Conservation (phyloP, 2,797 vertebrate species). For the Clarias pachynema region DNA sequence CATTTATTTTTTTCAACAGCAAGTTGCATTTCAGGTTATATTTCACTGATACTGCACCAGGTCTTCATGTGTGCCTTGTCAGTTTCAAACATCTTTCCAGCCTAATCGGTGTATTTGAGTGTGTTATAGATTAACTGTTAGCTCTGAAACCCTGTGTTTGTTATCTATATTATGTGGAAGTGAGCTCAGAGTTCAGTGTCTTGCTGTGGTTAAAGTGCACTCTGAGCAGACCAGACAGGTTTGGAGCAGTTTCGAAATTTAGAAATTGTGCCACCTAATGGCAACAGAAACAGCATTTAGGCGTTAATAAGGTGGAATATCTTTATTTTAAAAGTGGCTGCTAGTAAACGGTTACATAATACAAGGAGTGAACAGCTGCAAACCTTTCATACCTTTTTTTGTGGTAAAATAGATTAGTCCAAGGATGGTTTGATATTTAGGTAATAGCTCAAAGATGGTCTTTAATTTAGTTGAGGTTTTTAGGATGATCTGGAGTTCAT, state of each 20-base stretch:
- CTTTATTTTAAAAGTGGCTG: not conserved
- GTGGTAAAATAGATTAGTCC: not conserved
- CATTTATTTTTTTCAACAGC: not conserved
- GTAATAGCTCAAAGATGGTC: not conserved
- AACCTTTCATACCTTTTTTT: not conserved
- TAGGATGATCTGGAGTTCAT: not conserved
- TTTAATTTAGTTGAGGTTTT: too few species aligned
- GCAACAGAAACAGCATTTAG: not conserved
- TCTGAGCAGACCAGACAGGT: not conserved
- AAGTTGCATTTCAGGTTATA: not conserved
- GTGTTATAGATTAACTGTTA: conserved; percentile 55
- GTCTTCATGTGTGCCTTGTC: not conserved
- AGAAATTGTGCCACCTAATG: conserved; percentile 50
- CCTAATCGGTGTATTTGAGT: conserved; percentile 21
- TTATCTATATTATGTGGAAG: conserved; percentile 39
- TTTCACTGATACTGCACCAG: conserved; percentile 5
- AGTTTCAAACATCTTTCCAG: not conserved
- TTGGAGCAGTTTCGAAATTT: conserved; percentile 8
- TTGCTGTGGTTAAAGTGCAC: conserved; percentile 27
- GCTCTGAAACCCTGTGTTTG: conserved; percentile 26
- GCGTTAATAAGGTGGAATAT: not conserved
- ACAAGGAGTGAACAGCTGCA: not conserved
- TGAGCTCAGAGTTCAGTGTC: conserved; percentile 56
- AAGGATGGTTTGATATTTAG: not conserved
- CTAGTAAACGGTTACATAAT: not conserved